A percentile compares a stretch with the other conserved stretches of the same genome.
These are phyloP conservation scores for Drosophila melanosoma DNA, from an alignment of 2,888 invertebrate genomes.

Conservation along the genomic window DNA sequence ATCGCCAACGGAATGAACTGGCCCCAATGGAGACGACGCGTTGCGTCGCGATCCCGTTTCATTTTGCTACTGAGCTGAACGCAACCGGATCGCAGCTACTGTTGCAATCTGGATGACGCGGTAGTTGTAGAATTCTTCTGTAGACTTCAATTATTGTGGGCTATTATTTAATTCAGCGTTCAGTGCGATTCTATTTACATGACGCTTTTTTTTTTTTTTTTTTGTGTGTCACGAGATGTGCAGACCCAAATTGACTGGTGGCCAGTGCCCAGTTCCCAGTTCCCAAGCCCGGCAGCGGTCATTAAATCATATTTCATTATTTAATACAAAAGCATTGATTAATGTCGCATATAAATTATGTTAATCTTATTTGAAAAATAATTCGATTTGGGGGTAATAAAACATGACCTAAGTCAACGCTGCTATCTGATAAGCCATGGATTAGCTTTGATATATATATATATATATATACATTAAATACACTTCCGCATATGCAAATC, in stretches of 20 bases:
- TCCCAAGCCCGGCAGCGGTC: not conserved
- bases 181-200: slow-evolving; percentile 20
- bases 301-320: slow-evolving; percentile 21
- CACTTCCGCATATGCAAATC: slow-evolving; percentile 41
- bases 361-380: slow-evolving; percentile 37
- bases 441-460: slow-evolving; percentile 3
- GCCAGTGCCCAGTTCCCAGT: slow-evolving; percentile 12
- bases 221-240: slow-evolving; percentile 32
- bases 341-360: slow-evolving; percentile 55
- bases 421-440: not conserved
- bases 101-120: slow-evolving; percentile 1
- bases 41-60: slow-evolving; percentile 30
- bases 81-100: not conserved
- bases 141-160: slow-evolving; percentile 22
- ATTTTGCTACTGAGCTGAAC: slow-evolving; percentile 42
- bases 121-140: slow-evolving; percentile 5
- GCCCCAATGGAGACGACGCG: slow-evolving; percentile 14
- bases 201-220: not conserved
- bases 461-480: slow-evolving; percentile 29
- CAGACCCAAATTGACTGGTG: slow-evolving; percentile 27
- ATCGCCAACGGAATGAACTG: slow-evolving; percentile 21
- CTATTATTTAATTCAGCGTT: slow-evolving; percentile 69
- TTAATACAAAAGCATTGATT: slow-evolving; percentile 43
- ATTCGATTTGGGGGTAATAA: slow-evolving; percentile 45
- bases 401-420: slow-evolving; percentile 20